phyloP scores from a whole-genome alignment of 2,797 vertebrate genomes.

The Hapalemur alaotrensis region DNA sequence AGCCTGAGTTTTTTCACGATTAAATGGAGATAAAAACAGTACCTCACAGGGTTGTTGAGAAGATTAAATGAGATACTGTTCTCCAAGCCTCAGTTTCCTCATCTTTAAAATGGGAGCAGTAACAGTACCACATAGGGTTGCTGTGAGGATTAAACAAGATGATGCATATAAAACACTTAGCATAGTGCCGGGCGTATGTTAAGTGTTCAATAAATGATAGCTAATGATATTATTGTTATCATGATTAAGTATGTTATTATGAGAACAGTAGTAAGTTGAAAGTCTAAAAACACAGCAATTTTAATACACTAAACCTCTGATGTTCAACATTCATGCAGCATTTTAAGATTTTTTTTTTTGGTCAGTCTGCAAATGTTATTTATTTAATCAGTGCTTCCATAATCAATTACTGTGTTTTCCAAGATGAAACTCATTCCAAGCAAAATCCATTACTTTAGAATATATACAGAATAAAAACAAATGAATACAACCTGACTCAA shows the following conservation, averaged over 20 bases:
- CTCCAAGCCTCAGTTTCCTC: slow-evolving; percentile 38
- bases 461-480: slow-evolving; percentile 1
- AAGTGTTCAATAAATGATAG: not conserved
- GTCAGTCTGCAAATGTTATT: slow-evolving; percentile 38
- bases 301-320: not conserved
- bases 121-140: not conserved
- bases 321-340: not conserved
- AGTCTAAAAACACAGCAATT: not conserved
- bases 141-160: slow-evolving; percentile 12
- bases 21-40: slow-evolving; percentile 18
- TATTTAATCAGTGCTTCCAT: slow-evolving; percentile 24
- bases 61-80: slow-evolving; percentile 45
- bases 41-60: not conserved
- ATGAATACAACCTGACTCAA: slow-evolving; percentile 7
- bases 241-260: not conserved
- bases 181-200: not conserved
- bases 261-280: not conserved
- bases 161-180: not conserved
- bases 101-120: not conserved
- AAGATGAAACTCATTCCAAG: slow-evolving; percentile 20
- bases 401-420: slow-evolving; percentile 15
- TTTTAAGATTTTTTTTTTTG: not conserved
- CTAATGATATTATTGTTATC: not conserved
- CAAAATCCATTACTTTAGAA: slow-evolving; percentile 40
- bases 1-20: not conserved